Evolutionary conservation across 2,888 invertebrate species (phyloP), one percentile per base, ranked within the genome.

Genomic region (Apotomis capreana): DNA sequence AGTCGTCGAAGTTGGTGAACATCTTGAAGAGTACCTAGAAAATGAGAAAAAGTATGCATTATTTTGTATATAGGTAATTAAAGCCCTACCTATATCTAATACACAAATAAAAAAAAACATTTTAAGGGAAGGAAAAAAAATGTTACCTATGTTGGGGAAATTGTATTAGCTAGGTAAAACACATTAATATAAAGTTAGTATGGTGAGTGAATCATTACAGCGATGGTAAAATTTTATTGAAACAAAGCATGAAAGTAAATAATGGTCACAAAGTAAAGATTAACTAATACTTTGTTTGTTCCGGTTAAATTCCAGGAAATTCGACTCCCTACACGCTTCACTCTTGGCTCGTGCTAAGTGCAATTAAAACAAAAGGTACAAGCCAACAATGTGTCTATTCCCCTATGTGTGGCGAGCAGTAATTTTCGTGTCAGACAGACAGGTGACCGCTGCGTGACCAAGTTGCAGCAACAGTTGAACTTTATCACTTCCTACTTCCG

Each of bases 401-500:
- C 76, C 75, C 74, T 70, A 46, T 86, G 77, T 88, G 88, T 85
- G 81, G 78, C 77, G 81, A 81, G 77, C 78, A 74, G 77, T 80
- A 84, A 88, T 87, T 87, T 86, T 69, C 76, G 76, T 76, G 82
- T 84, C 82, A 78, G 76, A 61, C 70, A 74, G 84, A 80, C 88
- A 89, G 87, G 88, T 87, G 89, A 79, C 75, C 77, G 70, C 90
- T 80, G 91, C 92, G 91, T 91, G 91, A 87, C 88, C 84, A 81
- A 81, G 85, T 79, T 83, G 83, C 81, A 85, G 88, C 89, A 89
- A 89, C 91, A 89, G 89, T 90, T 90, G 90, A 90, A 89, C 89
- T 90, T 87, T 92, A 93, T 91, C 92, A 90, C 91, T 90, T 89
- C 87, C 89, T 77, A 91, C 84, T 90, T 92, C 91, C 92, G 87